A percentile compares a stretch with the other conserved stretches of the same genome.
These are phyloP conservation scores for Asarcornis scutulata DNA, from an alignment of 2,113 vertebrate species.

Conservation along the genomic window DNA sequence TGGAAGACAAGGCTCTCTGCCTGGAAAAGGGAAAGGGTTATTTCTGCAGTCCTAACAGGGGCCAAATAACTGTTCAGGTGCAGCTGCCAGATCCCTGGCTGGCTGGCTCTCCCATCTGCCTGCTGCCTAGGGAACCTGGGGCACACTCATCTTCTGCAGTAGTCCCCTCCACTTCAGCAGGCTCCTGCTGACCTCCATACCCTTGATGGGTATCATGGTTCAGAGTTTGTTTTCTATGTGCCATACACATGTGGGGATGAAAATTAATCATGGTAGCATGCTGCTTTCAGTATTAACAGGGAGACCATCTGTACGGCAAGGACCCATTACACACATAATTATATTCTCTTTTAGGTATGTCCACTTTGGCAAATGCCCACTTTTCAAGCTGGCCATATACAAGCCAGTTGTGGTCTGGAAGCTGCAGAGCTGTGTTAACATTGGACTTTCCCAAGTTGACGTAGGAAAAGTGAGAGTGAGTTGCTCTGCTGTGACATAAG, in stretches of 20 bases:
- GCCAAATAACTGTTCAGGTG: neutral
- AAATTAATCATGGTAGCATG: neutral
- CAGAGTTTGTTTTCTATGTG: fast-evolving
- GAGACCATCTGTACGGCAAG: neutral
- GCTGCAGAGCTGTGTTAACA: neutral
- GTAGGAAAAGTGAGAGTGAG: neutral
- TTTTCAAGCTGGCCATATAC: neutral
- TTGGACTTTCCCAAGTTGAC: neutral
- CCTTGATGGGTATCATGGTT: neutral
- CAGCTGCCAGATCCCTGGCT: neutral
- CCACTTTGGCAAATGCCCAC: neutral
- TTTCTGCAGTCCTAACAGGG: neutral
- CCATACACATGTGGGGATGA: fast-evolving
- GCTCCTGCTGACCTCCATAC: neutral
- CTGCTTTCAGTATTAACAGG: neutral
- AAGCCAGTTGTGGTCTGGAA: neutral
- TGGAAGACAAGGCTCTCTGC: fast-evolving
- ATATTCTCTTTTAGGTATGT: neutral
- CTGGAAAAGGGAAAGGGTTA: neutral
- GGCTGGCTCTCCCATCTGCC: neutral
- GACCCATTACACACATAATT: neutral
- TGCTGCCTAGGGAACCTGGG: neutral
- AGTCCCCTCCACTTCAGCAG: neutral
- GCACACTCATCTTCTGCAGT: neutral
- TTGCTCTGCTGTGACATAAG: neutral